Evolutionary conservation across 2,797 vertebrate genomes (phyloP).

Genomic region (Sandelia bainsii): DNA sequence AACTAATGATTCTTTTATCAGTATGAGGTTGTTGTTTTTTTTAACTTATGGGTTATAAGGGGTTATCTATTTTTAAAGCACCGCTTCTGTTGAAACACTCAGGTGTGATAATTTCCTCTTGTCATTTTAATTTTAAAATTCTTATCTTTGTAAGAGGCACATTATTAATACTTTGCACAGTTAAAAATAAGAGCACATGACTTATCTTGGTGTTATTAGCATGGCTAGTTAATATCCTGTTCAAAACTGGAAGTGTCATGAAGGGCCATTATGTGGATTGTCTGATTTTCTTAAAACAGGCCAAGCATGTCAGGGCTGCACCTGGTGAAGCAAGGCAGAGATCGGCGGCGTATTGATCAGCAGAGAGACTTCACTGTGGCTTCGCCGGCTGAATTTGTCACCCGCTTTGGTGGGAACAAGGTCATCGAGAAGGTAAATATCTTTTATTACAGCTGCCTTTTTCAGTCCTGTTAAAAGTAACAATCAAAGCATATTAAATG

Average conservation of each 20-base stretch:
- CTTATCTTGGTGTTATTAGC: not conserved
- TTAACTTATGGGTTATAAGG: not conserved
- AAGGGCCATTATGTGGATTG: not conserved
- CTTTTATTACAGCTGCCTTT: not conserved
- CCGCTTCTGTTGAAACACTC: not conserved
- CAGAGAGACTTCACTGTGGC: slow-evolving; percentile 98
- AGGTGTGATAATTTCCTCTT: not conserved
- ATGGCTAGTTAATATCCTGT: accelerated
- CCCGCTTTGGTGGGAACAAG: slow-evolving; percentile 97
- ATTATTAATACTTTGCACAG: not conserved
- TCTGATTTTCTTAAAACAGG: slow-evolving; percentile 75
- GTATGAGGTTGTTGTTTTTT: not conserved
- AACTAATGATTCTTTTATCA: slow-evolving; percentile 6
- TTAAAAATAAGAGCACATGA: not conserved
- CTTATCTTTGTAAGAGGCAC: not conserved
- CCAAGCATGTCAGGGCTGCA: slow-evolving; percentile 98
- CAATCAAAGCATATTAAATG: not conserved
- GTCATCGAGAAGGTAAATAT: slow-evolving; percentile 95
- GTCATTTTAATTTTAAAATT: not conserved
- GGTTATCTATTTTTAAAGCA: not conserved
- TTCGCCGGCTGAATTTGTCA: slow-evolving; percentile 98
- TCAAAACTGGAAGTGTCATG: not conserved
- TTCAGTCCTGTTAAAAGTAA: not conserved
- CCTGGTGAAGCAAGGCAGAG: slow-evolving; percentile 94
- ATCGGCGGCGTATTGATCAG: slow-evolving; percentile 93